A percentile compares a stretch with the other conserved stretches of the same genome.
Conservation (phyloP, 2,113 vertebrate species). For the Siniperca knerii region DNA sequence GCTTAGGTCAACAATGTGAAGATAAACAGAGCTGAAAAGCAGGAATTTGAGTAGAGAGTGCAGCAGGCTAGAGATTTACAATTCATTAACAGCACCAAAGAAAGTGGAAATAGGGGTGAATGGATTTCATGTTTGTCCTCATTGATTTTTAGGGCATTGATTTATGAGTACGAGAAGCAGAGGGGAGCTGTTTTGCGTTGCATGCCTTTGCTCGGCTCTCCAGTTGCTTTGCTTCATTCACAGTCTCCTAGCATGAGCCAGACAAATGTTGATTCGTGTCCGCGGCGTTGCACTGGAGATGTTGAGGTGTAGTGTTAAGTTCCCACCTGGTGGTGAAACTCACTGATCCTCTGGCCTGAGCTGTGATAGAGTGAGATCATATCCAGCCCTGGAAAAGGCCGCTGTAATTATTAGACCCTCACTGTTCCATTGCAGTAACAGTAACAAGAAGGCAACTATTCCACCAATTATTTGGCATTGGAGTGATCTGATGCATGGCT, state of each 20-base stretch:
- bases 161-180: conserved; percentile 49
- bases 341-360: conserved; percentile 9
- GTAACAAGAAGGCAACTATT: conserved; percentile 22
- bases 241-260: conserved; percentile 1
- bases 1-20: conserved; percentile 33
- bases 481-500: neutral
- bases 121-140: conserved; percentile 50
- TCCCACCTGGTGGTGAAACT: conserved; percentile 65
- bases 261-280: conserved; percentile 54
- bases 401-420: conserved; percentile 13
- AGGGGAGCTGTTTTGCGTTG: neutral
- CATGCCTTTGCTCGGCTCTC: conserved; percentile 21
- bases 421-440: conserved; percentile 35
- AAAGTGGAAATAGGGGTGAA: conserved; percentile 62
- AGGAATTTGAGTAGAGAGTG: conserved; percentile 12
- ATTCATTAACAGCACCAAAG: conserved; percentile 59
- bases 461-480: conserved; percentile 9
- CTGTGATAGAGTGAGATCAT: conserved; percentile 40
- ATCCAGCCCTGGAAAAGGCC: conserved; percentile 21
- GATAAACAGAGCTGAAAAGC: conserved; percentile 24
- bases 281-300: conserved; percentile 28
- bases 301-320: conserved; percentile 56
- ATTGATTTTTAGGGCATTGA: conserved; percentile 59
- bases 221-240: conserved; percentile 29
- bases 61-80: conserved; percentile 44